Evolutionary conservation across 2,113 vertebrate species (phyloP).

Genomic region (Misgurnus mizolepis): DNA sequence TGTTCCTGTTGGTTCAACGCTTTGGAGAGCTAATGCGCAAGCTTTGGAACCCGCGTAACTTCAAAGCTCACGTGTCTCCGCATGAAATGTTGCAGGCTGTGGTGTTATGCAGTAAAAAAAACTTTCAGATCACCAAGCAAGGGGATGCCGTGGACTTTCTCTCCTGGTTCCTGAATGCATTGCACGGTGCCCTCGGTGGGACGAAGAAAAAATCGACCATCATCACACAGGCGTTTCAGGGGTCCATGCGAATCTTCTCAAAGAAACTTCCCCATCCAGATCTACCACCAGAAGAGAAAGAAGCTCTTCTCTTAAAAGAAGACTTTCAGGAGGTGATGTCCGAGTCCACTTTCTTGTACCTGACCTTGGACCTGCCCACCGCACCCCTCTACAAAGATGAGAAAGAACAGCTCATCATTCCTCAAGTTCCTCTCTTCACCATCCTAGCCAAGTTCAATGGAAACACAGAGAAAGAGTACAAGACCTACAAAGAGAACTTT

Average conservation of each 20-base stretch:
- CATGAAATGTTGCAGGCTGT: constrained; percentile 99
- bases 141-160: constrained; percentile 96
- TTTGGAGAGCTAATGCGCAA: constrained; percentile 98
- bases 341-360: constrained; percentile 92
- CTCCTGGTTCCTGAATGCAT: constrained; percentile 95
- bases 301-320: constrained; percentile 83
- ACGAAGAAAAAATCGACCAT: constrained; percentile 96
- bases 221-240: constrained; percentile 93
- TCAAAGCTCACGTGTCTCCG: constrained; percentile 96
- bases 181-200: constrained; percentile 90
- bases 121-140: constrained; percentile 97
- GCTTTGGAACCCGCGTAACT: constrained; percentile 96
- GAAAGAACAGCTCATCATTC: constrained; percentile 98
- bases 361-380: constrained; percentile 93
- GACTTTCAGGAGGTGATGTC: constrained; percentile 96
- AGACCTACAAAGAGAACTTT: constrained; percentile 98
- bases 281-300: constrained; percentile 91
- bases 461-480: constrained; percentile 95
- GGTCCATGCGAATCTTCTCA: constrained; percentile 96
- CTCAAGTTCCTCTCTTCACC: constrained; percentile 96
- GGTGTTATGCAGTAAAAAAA: constrained; percentile 97
- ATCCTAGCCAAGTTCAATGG: constrained; percentile 96
- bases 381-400: constrained; percentile 97
- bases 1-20: constrained; percentile 95
- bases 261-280: constrained; percentile 97